phyloP scores from a whole-genome alignment of 2,113 vertebrate species.

The Odontesthes bonariensis region DNA sequence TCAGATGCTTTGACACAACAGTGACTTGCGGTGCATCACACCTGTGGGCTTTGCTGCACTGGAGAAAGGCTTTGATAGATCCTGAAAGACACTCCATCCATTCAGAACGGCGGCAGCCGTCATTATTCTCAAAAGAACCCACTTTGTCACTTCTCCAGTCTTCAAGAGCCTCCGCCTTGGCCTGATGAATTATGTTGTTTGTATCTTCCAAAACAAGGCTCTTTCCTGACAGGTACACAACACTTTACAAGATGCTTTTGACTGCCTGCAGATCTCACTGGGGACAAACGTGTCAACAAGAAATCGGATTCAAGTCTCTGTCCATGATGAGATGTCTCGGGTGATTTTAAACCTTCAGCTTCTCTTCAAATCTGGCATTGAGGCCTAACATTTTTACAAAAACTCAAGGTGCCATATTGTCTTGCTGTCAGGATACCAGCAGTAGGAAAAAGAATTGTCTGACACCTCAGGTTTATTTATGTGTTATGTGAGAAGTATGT shows the following conservation, averaged over 20 bases:
- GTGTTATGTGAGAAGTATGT: conserved; percentile 39
- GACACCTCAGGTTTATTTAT: conserved; percentile 46
- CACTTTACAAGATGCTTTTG: conserved; percentile 76
- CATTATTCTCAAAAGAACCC: conserved; percentile 84
- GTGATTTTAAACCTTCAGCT: conserved; percentile 71
- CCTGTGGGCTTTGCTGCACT: conserved; percentile 73
- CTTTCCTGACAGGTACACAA: conserved; percentile 83
- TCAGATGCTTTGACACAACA: conserved; percentile 40
- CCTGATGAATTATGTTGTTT: conserved; percentile 81
- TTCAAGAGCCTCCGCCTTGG: conserved; percentile 73
- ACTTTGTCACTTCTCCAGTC: conserved; percentile 86
- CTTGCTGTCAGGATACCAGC: conserved; percentile 50
- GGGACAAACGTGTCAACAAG: conserved; percentile 78
- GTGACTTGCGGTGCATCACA: conserved; percentile 55
- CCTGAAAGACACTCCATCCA: conserved; percentile 81
- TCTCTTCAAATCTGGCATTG: conserved; percentile 41
- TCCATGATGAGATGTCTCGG: conserved; percentile 76
- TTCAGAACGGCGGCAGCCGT: conserved; percentile 79
- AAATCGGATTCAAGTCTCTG: conserved; percentile 77
- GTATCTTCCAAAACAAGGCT: conserved; percentile 82
- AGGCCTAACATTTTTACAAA: conserved; percentile 46
- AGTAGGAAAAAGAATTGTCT: conserved; percentile 49
- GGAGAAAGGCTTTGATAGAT: conserved; percentile 68
- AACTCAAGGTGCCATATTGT: conserved; percentile 69
- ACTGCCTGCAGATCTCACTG: conserved; percentile 65